Percentiles rank a stretch among this genome's conserved stretches.
Evolutionary conservation across 2,888 invertebrate species (phyloP).

Genomic region (Amphiduros pacificus): DNA sequence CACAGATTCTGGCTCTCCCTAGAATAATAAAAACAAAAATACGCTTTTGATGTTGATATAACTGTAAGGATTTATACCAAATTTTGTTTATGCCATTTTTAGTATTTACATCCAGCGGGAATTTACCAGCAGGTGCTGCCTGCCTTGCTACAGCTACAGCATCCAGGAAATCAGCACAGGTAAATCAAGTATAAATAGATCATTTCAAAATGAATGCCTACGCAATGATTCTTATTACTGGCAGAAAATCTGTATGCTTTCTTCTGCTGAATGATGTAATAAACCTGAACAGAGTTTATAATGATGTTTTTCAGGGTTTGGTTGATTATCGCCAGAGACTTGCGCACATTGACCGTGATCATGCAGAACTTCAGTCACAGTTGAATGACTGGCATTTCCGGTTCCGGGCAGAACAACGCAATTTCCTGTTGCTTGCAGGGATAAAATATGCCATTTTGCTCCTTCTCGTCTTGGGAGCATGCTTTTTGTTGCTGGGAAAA

Average conservation of each 20-base stretch:
- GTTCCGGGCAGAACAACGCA: conserved; percentile 22
- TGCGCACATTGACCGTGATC: conserved; percentile 19
- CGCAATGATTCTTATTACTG: too few species aligned
- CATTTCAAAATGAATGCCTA: too few species aligned
- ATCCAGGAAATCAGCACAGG: conserved; percentile 19
- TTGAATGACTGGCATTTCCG: conserved; percentile 20
- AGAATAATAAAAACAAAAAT: too few species aligned
- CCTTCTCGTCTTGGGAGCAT: conserved; percentile 3
- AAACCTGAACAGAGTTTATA: too few species aligned
- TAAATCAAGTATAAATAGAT: too few species aligned
- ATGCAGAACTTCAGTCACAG: conserved; percentile 17
- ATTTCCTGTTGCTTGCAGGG: conserved; percentile 22
- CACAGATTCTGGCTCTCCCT: too few species aligned
- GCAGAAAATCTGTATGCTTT: too few species aligned
- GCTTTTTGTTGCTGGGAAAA: conserved; percentile 17
- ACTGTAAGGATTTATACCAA: too few species aligned
- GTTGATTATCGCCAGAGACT: conserved; percentile 13
- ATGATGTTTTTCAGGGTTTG: conserved; percentile 14
- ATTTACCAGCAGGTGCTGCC: conserved; percentile 21
- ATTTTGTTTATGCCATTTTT: background rate
- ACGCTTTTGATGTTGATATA: too few species aligned
- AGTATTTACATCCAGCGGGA: conserved; percentile 22
- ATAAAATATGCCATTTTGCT: conserved; percentile 12
- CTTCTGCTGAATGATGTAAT: too few species aligned
- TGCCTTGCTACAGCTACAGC: conserved; percentile 22